Conservation (phyloP, 2,797 vertebrate species). For the Tenualosa ilisha region DNA sequence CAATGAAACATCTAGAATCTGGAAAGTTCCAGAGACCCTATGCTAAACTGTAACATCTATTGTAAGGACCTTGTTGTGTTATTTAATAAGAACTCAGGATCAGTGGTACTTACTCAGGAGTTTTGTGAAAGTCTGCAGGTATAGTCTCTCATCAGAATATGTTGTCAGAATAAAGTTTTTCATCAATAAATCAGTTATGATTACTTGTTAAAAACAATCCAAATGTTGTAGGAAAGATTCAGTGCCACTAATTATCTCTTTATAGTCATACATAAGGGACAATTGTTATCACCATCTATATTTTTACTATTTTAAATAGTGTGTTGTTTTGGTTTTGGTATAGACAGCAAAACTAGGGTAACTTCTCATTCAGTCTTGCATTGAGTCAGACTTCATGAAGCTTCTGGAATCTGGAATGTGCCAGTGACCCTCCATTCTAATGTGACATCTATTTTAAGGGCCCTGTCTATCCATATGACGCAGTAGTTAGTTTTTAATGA, state of each 20-base stretch:
- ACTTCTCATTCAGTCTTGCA: not conserved
- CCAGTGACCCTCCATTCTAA: not conserved
- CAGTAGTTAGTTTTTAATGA: not conserved
- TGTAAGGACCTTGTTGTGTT: not conserved
- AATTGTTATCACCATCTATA: no score
- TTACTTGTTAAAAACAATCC: no score
- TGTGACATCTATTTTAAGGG: not conserved
- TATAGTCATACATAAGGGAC: no score
- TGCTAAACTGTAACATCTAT: not conserved
- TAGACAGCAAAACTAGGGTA: slow-evolving; percentile 6
- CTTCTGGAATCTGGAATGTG: not conserved
- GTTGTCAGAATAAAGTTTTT: no score
- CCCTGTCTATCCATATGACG: not conserved
- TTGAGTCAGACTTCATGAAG: not conserved
- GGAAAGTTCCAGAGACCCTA: not conserved
- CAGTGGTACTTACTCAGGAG: no score
- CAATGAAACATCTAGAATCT: not conserved
- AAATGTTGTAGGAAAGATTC: no score
- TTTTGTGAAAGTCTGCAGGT: no score
- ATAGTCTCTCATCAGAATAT: no score
- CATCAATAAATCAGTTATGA: no score
- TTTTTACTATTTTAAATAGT: no score
- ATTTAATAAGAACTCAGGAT: not conserved
- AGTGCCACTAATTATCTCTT: no score
- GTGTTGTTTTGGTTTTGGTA: not conserved